Conservation (phyloP, 2,888 invertebrate genomes). For the Troides aeacus region DNA sequence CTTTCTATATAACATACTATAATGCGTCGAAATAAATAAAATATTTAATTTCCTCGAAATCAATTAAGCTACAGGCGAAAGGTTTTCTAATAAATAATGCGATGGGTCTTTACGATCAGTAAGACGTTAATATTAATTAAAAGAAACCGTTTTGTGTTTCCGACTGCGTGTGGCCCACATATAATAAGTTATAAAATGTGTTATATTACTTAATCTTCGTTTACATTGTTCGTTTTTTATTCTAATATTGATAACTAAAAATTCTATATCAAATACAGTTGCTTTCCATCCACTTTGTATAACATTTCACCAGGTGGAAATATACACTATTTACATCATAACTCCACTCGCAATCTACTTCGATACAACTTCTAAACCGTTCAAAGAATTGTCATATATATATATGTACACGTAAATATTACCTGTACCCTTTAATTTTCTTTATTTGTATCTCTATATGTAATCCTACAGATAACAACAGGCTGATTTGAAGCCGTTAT, state of each 20-base stretch:
- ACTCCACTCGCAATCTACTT: too few relatives aligned
- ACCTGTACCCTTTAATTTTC: too few relatives aligned
- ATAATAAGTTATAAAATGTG: constrained; percentile 1
- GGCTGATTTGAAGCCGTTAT: too few relatives aligned
- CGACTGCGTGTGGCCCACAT: constrained; percentile 9
- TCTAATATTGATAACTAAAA: background rate
- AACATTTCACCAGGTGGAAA: too few relatives aligned
- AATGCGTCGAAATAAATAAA: background rate
- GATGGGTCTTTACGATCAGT: constrained; percentile 16
- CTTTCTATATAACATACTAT: background rate
- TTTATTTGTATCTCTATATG: too few relatives aligned
- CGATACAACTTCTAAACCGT: too few relatives aligned
- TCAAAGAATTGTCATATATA: too few relatives aligned
- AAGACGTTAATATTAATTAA: constrained; percentile 21
- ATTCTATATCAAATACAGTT: background rate
- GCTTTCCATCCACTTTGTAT: background rate
- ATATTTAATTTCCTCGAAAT: background rate
- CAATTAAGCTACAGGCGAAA: constrained; percentile 21
- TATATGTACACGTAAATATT: too few relatives aligned
- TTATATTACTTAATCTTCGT: background rate
- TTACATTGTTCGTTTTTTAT: background rate
- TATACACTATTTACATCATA: too few relatives aligned
- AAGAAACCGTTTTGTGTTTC: constrained; percentile 5
- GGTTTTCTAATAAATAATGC: constrained; percentile 17
- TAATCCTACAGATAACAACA: too few relatives aligned